Base-by-base conservation (phyloP, 2,797 vertebrate genomes). In the Manis crassicaudata region DNA sequence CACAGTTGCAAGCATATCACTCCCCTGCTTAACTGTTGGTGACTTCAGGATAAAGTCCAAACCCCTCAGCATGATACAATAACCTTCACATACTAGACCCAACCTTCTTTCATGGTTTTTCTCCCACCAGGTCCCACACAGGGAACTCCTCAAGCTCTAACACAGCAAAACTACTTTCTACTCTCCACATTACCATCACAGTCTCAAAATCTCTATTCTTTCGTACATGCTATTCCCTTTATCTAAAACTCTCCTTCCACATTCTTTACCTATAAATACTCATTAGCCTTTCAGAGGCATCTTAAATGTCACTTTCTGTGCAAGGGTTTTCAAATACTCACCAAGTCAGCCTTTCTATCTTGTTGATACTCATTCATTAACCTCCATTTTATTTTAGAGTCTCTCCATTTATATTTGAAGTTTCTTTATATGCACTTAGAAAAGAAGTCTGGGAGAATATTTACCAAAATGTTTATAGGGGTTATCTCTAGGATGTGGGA, bases 391-490 rank as follows among this genome's bases (percentile, higher is more conserved):
- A 75, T 83, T 90, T 92, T 89, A 9, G 16, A 88, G 40, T 67
- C 73, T 94, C 93, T 93, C 65, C 40, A 63, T 72, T 93, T 82
- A 93, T 23, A 54, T 25, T 40, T 90, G 32, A 84, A 81, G 52
- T 70, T 43, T 85, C 35, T 91, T 93, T 54, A 80, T n/a, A 60
- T 23, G 25, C 9, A 79, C 27, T 63, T 43, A 87, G 37, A 91
- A 95, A 93, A 87, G 16, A 92, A 68, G 37, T 72, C 43, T 84
- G 27, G 20, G 72, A 84, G 84, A 27, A 62, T 76, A 93, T 76
- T 95, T 90, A 94, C 56, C 89, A 95, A 97, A 92, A 89, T 67
- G 32, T 89, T 90, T 89, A 32, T 32, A 72, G 27, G 32, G 20
- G 14, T 85, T 58, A 70, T 76, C 43, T 96, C 43, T 91, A 93